Base-by-base conservation (phyloP, 2,113 vertebrate genomes). In the Tupaia tana region DNA sequence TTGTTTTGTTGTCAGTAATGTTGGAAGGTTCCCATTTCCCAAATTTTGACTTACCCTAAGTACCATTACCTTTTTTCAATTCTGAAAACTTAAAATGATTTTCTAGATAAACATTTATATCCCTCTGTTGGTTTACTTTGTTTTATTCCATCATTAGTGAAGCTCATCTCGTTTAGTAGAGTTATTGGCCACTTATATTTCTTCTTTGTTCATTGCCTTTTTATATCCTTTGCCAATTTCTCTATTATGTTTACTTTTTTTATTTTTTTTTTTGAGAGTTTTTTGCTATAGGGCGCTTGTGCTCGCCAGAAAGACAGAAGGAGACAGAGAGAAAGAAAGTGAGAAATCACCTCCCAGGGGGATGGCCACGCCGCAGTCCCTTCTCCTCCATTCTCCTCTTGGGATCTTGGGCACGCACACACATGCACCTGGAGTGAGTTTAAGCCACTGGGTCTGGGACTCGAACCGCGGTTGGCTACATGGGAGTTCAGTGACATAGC, bases 21-120 rank as follows among this genome's bases (percentile, higher is more conserved):
- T 16, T 27, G 18, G 13, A 31, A 34, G 27, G 10, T 58, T 93
- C 25, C 3, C 3, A 19, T 58, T 71, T 73, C 14, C 34, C 14
- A 81, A 25, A 73, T 5, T 6, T 29, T 31, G 11, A 54, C 9
- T 81, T 74, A 69, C 2, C 8, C 6, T 27, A 84, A 54, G 27
- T 25, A 71, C 24, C 19, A 52, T 3, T 58, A 61, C 70, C 0
- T 56, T 58, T 58, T 29, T 4, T 69, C 77, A 92, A n/a, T 94
- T 93, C 29, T 67, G 16, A 81, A 92, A 6, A 73, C 84, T 29
- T 91, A 86, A 90, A n/a, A 86, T 88, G 8, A 90, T 54, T 82
- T 77, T 2, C 31, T 67, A 34, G 22, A 70, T 54, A 80, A 94
- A 89, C 56, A 43, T 54, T 27, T 20, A 24, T 12, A 73, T 12